Percentiles rank a stretch among this genome's conserved stretches.
phyloP scores from a whole-genome alignment of 30 jellyfish, hydroid and myxozoan genomes.

The Clytia hemisphaerica region DNA sequence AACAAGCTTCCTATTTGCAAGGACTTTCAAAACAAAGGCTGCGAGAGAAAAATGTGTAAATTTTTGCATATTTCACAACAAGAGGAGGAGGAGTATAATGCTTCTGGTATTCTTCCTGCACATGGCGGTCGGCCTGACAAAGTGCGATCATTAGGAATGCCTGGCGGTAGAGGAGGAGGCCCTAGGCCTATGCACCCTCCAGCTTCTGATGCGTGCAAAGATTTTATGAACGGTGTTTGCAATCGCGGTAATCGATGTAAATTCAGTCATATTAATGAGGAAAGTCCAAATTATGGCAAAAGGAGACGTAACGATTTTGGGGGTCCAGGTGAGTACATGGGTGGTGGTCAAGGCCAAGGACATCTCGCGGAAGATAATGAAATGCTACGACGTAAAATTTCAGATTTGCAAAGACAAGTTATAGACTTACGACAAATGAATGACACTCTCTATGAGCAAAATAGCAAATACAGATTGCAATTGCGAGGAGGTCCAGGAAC shows the following conservation, averaged over 20 bases:
- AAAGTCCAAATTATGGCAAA: constrained; percentile 43
- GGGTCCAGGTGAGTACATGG: too few relatives aligned
- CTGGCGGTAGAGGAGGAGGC: constrained; percentile 22
- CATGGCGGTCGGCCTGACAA: constrained; percentile 44
- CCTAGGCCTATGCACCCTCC: background rate
- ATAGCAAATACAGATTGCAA: constrained; percentile 81
- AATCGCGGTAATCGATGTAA: constrained; percentile 80
- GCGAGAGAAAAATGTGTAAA: constrained; percentile 82
- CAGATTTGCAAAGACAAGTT: constrained; percentile 93
- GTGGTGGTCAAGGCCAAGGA: constrained; percentile 36
- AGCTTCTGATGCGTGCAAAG: constrained; percentile 76
- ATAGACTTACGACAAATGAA: constrained; percentile 93
- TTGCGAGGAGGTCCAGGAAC: constrained; percentile 47
- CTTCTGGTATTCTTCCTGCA: constrained; percentile 65
- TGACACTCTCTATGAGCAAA: constrained; percentile 92
- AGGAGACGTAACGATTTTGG: constrained; percentile 74
- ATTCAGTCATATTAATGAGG: constrained; percentile 70
- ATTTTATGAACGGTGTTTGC: constrained; percentile 71
- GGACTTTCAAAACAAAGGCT: constrained; percentile 81
- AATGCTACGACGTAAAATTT: constrained; percentile 82
- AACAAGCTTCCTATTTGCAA: constrained; percentile 84
- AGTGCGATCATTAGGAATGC: constrained; percentile 19
- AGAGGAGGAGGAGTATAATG: constrained; percentile 71
- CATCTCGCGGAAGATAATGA: constrained; percentile 71
- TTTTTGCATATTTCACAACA: constrained; percentile 70